Evolutionary conservation across 2,888 invertebrate genomes (phyloP).

Genomic region (Globia sparganii): DNA sequence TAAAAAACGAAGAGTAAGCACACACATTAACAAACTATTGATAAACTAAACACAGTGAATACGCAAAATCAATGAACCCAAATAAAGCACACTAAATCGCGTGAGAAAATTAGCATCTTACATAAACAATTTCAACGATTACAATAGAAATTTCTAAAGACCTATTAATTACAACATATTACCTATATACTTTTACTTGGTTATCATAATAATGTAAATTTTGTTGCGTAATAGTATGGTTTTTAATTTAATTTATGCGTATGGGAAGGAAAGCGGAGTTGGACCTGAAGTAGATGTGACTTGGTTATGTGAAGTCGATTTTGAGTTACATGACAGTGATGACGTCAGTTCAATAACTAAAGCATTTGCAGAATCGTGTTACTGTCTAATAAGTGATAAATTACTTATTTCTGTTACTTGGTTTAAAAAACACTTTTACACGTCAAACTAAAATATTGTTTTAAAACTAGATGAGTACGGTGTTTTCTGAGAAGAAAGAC

Average conservation of each 20-base stretch:
- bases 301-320: constrained; percentile 14
- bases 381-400: not conserved
- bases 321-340: constrained; percentile 22
- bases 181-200: constrained; percentile 34
- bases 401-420: not conserved
- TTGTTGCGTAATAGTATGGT: constrained; percentile 44
- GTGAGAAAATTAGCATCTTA: constrained; percentile 50
- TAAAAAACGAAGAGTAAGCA: not conserved
- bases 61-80: constrained; percentile 39
- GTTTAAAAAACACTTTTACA: not conserved
- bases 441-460: not conserved
- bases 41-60: constrained; percentile 25
- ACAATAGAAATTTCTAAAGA: constrained; percentile 40
- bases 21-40: not conserved
- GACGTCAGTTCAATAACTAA: constrained; percentile 5
- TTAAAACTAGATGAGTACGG: not conserved
- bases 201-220: constrained; percentile 55
- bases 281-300: constrained; percentile 31
- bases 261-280: constrained; percentile 38
- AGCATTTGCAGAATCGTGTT: not conserved
- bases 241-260: constrained; percentile 48
- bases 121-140: constrained; percentile 39
- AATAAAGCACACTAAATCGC: constrained; percentile 30
- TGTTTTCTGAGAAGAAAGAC: not conserved
- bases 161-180: constrained; percentile 29